Percentiles rank a stretch among this genome's conserved stretches.
These are phyloP conservation scores for Portevinia maculata DNA, from an alignment of 2,888 invertebrate species.

Conservation along the genomic window DNA sequence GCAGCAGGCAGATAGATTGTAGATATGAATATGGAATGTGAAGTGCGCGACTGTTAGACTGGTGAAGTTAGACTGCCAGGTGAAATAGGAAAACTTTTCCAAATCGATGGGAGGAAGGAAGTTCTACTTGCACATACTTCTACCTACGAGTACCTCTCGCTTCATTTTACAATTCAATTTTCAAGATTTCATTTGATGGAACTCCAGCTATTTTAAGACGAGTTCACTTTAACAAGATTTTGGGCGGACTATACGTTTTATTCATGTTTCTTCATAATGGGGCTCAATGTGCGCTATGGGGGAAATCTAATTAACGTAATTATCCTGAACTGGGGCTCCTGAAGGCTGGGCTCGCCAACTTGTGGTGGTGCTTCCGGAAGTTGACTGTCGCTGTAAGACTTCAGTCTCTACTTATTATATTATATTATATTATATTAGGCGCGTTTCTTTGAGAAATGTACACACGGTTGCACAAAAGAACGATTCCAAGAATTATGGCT, in stretches of 20 bases:
- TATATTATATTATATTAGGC: no score
- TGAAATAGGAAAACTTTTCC: conserved; percentile 25
- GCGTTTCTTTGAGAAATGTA: no score
- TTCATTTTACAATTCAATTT: conserved; percentile 12
- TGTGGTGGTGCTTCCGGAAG: no score
- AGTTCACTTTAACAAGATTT: conserved; percentile 15
- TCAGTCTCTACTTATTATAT: no score
- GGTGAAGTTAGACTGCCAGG: conserved; percentile 24
- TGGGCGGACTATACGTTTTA: no score
- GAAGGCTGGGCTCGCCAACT: no score
- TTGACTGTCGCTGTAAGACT: no score
- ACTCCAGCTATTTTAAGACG: conserved; percentile 26
- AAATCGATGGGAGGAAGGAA: conserved; percentile 36
- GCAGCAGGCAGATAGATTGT: conserved; percentile 8
- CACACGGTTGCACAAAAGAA: no score
- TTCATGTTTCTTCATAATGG: no score
- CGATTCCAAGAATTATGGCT: no score
- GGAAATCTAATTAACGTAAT: conserved; percentile 49
- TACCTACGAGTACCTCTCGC: conserved; percentile 2
- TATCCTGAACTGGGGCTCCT: conserved; percentile 38
- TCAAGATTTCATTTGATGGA: conserved; percentile 41
- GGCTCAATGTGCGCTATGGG: no score
- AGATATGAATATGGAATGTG: conserved; percentile 17
- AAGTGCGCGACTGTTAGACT: not conserved
- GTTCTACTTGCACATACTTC: not conserved